phyloP scores from a whole-genome alignment of 2,888 invertebrate genomes.

The Smittia sp. region DNA sequence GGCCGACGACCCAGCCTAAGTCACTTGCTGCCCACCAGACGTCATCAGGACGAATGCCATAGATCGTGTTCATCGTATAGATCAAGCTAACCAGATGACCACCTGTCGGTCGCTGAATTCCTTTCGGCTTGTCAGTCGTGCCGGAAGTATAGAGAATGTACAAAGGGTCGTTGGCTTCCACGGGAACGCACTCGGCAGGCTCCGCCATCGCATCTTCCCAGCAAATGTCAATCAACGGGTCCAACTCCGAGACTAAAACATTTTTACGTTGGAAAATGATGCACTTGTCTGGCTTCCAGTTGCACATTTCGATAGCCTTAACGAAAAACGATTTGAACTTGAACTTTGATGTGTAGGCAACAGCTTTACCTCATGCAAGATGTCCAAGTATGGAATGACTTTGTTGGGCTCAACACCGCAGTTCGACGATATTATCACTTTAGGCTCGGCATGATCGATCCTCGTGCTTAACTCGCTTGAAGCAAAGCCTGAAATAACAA shows the following conservation, averaged over 20 bases:
- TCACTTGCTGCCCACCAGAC: slow-evolving; percentile 76
- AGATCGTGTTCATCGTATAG: slow-evolving; percentile 81
- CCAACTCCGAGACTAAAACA: slow-evolving; percentile 63
- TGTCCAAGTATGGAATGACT: slow-evolving; percentile 61
- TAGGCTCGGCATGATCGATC: slow-evolving; percentile 85
- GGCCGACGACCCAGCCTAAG: slow-evolving; percentile 91
- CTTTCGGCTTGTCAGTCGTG: slow-evolving; percentile 72
- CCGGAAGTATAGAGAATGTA: slow-evolving; percentile 93
- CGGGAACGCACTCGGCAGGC: slow-evolving; percentile 76
- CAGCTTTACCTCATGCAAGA: slow-evolving; percentile 48
- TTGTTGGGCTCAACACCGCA: slow-evolving; percentile 87
- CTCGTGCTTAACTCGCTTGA: slow-evolving; percentile 81
- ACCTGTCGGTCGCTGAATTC: slow-evolving; percentile 82
- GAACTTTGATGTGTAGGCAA: background rate
- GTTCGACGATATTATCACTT: slow-evolving; percentile 84
- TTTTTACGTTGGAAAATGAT: slow-evolving; percentile 78
- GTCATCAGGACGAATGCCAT: slow-evolving; percentile 73
- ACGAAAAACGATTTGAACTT: background rate
- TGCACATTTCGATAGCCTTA: slow-evolving; percentile 67
- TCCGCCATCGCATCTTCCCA: slow-evolving; percentile 71
- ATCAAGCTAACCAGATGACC: slow-evolving; percentile 81
- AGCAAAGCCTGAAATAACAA: slow-evolving; percentile 69
- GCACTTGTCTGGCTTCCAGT: slow-evolving; percentile 72
- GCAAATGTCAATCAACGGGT: slow-evolving; percentile 66
- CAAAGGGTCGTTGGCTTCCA: slow-evolving; percentile 84